phyloP scores from a whole-genome alignment of 2,888 invertebrate species.

The Cancer borealis region DNA sequence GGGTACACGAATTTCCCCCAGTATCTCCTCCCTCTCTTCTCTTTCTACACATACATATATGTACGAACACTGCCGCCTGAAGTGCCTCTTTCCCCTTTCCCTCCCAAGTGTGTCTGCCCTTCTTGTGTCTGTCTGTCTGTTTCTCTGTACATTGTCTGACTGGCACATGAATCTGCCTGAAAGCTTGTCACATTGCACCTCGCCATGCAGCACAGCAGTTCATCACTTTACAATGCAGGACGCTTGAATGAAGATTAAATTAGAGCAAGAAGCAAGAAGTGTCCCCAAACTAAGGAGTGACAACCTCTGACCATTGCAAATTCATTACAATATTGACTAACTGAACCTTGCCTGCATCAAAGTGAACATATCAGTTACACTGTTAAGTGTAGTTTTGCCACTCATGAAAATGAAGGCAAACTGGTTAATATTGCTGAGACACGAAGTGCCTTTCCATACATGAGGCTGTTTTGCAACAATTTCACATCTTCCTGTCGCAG shows the following conservation, averaged over 20 bases:
- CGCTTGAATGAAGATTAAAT: neutral
- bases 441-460: neutral
- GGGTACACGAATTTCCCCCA: constrained; percentile 21
- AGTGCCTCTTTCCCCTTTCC: constrained; percentile 73
- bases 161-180: constrained; percentile 1
- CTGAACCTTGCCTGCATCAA: neutral
- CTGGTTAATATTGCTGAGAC: neutral
- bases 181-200: constrained; percentile 23
- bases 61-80: constrained; percentile 72
- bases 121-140: constrained; percentile 72
- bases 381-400: neutral
- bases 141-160: constrained; percentile 49
- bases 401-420: neutral
- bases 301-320: neutral
- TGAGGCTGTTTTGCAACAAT: neutral
- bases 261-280: neutral
- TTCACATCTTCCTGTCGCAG: neutral
- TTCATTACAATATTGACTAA: neutral
- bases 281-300: neutral
- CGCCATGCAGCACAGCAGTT: neutral
- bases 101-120: constrained; percentile 66
- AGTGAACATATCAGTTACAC: neutral
- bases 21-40: constrained; percentile 16
- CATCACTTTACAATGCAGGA: neutral
- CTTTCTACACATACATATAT: constrained; percentile 8